Evolutionary conservation across 2,888 invertebrate species (phyloP).

Genomic region (Andrena camellia): DNA sequence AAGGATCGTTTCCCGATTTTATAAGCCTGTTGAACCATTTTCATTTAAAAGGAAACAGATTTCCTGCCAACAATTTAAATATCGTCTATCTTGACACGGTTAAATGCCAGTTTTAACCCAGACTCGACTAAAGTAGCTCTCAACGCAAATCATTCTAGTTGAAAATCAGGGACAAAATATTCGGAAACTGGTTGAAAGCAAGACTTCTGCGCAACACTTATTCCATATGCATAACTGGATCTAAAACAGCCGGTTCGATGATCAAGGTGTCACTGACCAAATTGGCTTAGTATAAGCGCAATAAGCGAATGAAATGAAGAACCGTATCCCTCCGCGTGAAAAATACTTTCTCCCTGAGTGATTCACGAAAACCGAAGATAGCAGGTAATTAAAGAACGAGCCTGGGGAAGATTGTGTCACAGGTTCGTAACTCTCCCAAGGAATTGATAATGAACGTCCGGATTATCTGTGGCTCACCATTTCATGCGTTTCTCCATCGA

Average conservation of each 20-base stretch:
- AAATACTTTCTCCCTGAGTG: conserved; percentile 2
- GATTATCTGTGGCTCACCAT: background rate
- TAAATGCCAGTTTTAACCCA: background rate
- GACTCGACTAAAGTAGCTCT: background rate
- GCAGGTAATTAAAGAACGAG: too few species aligned
- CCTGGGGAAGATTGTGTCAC: background rate
- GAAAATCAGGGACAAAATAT: background rate
- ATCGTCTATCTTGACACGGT: background rate
- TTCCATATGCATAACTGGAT: background rate
- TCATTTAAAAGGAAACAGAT: background rate
- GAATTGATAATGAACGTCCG: background rate
- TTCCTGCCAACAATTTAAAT: background rate
- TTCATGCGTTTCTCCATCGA: background rate
- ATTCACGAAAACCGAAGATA: conserved; percentile 2
- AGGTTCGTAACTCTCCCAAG: background rate
- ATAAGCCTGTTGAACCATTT: background rate
- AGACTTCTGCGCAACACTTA: background rate
- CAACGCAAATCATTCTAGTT: background rate
- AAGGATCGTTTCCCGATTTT: too few species aligned
- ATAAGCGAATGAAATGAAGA: background rate
- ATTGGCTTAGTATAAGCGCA: too few species aligned
- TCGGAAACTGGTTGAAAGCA: conserved; percentile 10
- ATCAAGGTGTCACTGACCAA: background rate
- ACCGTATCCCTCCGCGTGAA: background rate
- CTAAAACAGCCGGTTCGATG: background rate